These are phyloP conservation scores for Lemur catta DNA, from an alignment of 2,797 vertebrate genomes.

Conservation along the genomic window DNA sequence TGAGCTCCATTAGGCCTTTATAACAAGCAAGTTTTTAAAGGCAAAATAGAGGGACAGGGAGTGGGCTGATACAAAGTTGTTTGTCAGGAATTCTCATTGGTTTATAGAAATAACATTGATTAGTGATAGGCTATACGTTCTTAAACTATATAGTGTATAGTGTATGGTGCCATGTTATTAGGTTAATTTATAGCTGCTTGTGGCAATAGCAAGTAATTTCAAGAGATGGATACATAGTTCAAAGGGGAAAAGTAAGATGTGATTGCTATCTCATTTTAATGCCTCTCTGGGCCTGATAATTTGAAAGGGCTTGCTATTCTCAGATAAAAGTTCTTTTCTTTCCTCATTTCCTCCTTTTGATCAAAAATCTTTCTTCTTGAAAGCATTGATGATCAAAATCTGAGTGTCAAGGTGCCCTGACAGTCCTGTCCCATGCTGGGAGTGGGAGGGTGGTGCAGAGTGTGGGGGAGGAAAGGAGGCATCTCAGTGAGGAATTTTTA, in stretches of 20 bases:
- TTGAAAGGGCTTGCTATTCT: not conserved
- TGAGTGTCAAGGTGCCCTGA: not conserved
- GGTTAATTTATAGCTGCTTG: not conserved
- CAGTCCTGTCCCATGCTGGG: not conserved
- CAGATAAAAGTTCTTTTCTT: not conserved
- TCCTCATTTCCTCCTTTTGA: not conserved
- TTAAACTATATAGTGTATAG: not conserved
- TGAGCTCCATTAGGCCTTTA: not conserved
- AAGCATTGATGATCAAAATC: not conserved
- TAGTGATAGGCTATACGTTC: not conserved
- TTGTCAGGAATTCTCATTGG: not conserved
- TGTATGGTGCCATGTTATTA: not conserved
- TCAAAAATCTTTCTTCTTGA: not conserved
- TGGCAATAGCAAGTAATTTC: not conserved
- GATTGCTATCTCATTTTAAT: not conserved
- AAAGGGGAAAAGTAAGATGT: not conserved
- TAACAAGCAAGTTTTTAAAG: not conserved
- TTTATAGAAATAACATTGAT: not conserved
- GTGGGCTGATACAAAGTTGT: not conserved
- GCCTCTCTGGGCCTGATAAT: not conserved
- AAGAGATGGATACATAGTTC: not conserved
- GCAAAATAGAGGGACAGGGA: not conserved
- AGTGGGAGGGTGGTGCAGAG: not conserved
- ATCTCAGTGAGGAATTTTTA: not conserved
- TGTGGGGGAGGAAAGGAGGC: not conserved